phyloP scores from a whole-genome alignment of 2,797 vertebrate genomes.

The Micropoecilia bifurca region DNA sequence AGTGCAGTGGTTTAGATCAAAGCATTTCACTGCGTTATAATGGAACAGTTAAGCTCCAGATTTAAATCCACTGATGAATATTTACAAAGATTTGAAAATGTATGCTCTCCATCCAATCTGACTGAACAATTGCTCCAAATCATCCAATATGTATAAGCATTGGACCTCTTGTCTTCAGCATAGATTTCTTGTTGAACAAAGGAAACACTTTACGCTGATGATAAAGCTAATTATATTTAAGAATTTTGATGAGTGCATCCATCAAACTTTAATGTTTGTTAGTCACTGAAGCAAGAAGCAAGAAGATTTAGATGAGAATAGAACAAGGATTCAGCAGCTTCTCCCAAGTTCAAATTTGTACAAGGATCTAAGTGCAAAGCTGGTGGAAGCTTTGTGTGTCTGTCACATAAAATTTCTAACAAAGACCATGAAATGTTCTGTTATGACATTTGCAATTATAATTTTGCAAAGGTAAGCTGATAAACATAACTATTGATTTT shows the following conservation, averaged over 20 bases:
- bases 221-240: too few species aligned
- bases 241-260: background rate
- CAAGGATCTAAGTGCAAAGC: background rate
- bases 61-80: background rate
- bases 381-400: background rate
- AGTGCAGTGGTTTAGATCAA: background rate
- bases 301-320: background rate
- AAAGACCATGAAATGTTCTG: background rate
- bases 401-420: background rate
- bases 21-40: background rate
- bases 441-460: background rate
- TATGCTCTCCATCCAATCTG: background rate
- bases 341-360: background rate
- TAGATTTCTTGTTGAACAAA: background rate
- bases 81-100: background rate
- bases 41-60: background rate
- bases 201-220: background rate
- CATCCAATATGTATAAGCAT: background rate
- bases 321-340: background rate
- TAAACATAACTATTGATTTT: background rate
- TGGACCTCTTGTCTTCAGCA: background rate
- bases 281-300: background rate
- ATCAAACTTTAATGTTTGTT: background rate
- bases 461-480: background rate
- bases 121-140: background rate